Evolutionary conservation across 2,888 invertebrate species (phyloP).

Genomic region (Eucera pruinosa): DNA sequence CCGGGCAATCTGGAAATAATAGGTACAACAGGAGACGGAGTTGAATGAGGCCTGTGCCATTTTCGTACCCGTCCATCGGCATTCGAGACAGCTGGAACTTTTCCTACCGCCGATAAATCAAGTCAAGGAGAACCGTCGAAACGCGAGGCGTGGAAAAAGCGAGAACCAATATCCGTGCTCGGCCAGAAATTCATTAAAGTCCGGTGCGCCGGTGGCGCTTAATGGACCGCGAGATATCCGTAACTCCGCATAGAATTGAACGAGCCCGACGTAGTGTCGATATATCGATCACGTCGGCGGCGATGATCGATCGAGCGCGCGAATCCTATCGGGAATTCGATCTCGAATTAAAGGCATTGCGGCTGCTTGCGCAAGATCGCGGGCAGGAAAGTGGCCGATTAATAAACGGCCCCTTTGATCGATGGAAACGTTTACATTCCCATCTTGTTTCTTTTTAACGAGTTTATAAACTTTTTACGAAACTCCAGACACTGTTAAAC

Average conservation of each 20-base stretch:
- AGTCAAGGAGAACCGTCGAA: conserved; percentile 56
- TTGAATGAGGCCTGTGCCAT: conserved; percentile 25
- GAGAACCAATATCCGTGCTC: conserved; percentile 40
- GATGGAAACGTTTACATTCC: conserved; percentile 47
- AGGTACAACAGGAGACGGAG: conserved; percentile 17
- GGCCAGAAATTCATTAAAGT: conserved; percentile 56
- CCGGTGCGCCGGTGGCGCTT: conserved; percentile 45
- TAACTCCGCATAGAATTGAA: conserved; percentile 55
- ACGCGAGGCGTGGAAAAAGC: conserved; percentile 44
- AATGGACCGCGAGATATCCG: conserved; percentile 56
- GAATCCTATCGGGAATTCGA: conserved; percentile 76
- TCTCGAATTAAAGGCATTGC: conserved; percentile 68
- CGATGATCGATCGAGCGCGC: conserved; percentile 77
- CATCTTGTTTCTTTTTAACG: conserved; percentile 16
- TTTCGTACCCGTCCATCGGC: conserved; percentile 20
- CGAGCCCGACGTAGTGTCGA: conserved; percentile 56
- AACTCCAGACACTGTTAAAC: not conserved
- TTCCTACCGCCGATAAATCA: conserved; percentile 55
- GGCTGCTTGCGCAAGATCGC: conserved; percentile 63
- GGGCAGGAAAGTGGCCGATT: conserved; percentile 58
- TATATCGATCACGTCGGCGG: conserved; percentile 75
- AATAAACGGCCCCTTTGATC: conserved; percentile 50
- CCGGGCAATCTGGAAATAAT: conserved; percentile 28
- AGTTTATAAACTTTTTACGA: not conserved
- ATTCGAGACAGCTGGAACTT: conserved; percentile 31